Evolutionary conservation across 2,113 vertebrate genomes (phyloP), one percentile per base, ranked within the genome.

Genomic region (Axis porcinus): DNA sequence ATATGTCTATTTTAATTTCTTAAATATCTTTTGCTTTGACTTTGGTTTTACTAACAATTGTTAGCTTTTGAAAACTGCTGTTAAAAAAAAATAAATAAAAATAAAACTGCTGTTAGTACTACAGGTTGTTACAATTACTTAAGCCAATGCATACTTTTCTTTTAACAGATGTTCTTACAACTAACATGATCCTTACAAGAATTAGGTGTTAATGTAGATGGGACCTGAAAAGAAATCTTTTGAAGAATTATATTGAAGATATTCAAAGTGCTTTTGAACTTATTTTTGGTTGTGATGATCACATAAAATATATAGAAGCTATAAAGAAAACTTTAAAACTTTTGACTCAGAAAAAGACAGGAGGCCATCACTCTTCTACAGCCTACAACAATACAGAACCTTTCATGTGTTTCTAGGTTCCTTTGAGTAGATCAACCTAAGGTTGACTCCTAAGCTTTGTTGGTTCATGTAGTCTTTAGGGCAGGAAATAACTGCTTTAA

Each of bases 11-110:
- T 97, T 96, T 52, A 57, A 45, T 55, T 33, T 95, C 30, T 79
- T 91, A 79, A 78, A 89, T 94, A 91, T 43, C 14, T 12, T 55
- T 78, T 83, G 40, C 7, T 97, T 88, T 97, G 52, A 91, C 9
- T 88, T 89, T 67, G n/a, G 47, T 86, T 97, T 96, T 55, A 58
- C 30, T 70, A 93, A 86, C 43, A 91, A 54, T 45, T 76, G 3
- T 81, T 64, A 92, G 36, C 16, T 83, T 94, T 89, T 92, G 55
- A 97, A 97, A 97, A 94, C 25, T 81, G n/a, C 79, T 79, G 17
- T 89, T 50, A 84, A 47, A 47, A 84, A 47, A 47, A 47, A 47
- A 47, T 47, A 13, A 47, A 47, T 47, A 47, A 47, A 47, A 47
- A 47, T 60, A 97, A 97, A 97, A 94, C 25, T 81, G n/a, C 79